These are phyloP conservation scores for Pherbina coryleti DNA, from an alignment of 2,888 invertebrate genomes.

Conservation along the genomic window DNA sequence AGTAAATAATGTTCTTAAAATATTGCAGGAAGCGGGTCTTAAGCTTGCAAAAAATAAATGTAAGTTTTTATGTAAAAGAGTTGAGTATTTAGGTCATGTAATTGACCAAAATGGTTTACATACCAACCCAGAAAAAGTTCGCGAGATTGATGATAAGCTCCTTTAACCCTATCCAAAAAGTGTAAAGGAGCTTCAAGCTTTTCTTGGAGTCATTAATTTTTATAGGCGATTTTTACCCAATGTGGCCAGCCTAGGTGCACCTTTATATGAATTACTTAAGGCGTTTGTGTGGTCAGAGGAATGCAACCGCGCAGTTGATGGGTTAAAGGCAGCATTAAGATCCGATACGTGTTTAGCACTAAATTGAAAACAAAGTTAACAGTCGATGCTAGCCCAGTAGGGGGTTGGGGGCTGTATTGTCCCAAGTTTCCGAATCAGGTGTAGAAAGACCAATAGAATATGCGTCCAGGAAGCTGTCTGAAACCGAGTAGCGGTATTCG, in stretches of 20 bases:
- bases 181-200: slow-evolving; percentile 51
- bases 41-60: no score
- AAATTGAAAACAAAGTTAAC: slow-evolving; percentile 33
- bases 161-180: slow-evolving; percentile 47
- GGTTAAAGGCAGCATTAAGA: slow-evolving; percentile 52
- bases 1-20: no score
- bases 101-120: slow-evolving; percentile 54
- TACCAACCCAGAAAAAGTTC: slow-evolving; percentile 50
- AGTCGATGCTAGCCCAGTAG: slow-evolving; percentile 53
- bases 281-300: slow-evolving; percentile 54
- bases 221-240: slow-evolving; percentile 61
- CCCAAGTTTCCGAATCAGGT: slow-evolving; percentile 58
- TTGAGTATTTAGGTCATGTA: slow-evolving; percentile 56
- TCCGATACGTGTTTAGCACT: slow-evolving; percentile 45
- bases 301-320: slow-evolving; percentile 56
- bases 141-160: slow-evolving; percentile 37
- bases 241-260: slow-evolving; percentile 52
- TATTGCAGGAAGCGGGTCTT: no score
- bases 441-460: slow-evolving; percentile 62
- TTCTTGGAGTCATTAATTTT: no score
- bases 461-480: slow-evolving; percentile 54
- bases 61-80: no score
- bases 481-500: slow-evolving; percentile 37
- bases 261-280: slow-evolving; percentile 54
- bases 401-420: slow-evolving; percentile 58